These are phyloP conservation scores for Polydrusus tereticollis DNA, from an alignment of 2,888 invertebrate genomes.

Conservation along the genomic window DNA sequence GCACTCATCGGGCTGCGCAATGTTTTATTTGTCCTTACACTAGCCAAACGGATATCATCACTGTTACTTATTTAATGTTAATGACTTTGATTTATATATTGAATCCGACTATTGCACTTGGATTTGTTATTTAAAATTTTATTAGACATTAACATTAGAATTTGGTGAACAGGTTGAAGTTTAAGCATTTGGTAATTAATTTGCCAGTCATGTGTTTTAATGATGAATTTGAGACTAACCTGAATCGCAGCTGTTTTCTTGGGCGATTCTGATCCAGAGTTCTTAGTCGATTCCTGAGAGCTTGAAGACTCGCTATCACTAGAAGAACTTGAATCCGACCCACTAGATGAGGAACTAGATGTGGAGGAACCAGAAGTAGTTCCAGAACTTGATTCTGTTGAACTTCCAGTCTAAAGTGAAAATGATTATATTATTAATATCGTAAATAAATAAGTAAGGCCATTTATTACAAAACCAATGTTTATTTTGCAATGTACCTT, in stretches of 20 bases:
- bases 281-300: slow-evolving; percentile 66
- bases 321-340: slow-evolving; percentile 78
- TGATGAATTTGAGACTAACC: slow-evolving; percentile 38
- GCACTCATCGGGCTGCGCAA: too few relatives aligned
- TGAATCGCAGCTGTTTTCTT: slow-evolving; percentile 62
- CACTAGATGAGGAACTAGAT: slow-evolving; percentile 78
- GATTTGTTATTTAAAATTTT: too few relatives aligned
- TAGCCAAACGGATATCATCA: too few relatives aligned
- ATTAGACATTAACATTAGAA: too few relatives aligned
- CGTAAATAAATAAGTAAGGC: too few relatives aligned
- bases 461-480: too few relatives aligned
- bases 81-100: neutral
- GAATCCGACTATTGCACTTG: too few relatives aligned
- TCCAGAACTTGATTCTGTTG: slow-evolving; percentile 74
- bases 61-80: too few relatives aligned
- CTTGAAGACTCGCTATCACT: slow-evolving; percentile 81
- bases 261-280: slow-evolving; percentile 58
- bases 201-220: neutral
- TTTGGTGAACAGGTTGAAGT: too few relatives aligned
- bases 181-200: too few relatives aligned
- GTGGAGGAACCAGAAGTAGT: slow-evolving; percentile 77
- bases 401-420: slow-evolving; percentile 58
- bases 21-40: too few relatives aligned
- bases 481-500: neutral
- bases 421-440: too few relatives aligned